phyloP scores from a whole-genome alignment of 2,113 vertebrate genomes.

The Pongo pygmaeus region DNA sequence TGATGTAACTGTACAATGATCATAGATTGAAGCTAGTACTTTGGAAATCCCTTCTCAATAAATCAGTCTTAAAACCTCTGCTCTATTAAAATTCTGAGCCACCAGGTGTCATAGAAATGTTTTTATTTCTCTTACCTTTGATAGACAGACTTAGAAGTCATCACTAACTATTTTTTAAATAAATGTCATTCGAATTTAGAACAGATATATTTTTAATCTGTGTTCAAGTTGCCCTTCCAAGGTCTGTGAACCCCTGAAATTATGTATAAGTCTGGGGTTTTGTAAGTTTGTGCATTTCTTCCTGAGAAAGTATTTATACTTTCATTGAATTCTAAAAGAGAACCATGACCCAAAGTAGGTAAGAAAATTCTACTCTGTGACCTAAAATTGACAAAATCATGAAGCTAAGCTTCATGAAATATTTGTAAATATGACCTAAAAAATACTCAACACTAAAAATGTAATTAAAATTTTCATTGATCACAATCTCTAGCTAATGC shows the following conservation, averaged over 20 bases:
- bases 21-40: neutral
- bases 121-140: constrained; percentile 14
- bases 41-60: neutral
- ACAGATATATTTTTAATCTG: neutral
- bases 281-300: neutral
- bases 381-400: constrained; percentile 7
- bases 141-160: neutral
- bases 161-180: neutral
- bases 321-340: constrained; percentile 30
- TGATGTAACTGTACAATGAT: neutral
- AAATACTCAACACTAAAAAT: constrained; percentile 8
- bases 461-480: neutral
- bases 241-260: neutral
- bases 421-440: neutral
- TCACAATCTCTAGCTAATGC: neutral
- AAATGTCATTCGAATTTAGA: neutral
- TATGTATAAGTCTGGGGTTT: neutral
- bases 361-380: constrained; percentile 17
- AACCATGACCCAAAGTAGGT: neutral
- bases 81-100: neutral
- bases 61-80: neutral
- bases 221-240: neutral
- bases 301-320: neutral
- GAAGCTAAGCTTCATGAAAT: constrained; percentile 20
- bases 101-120: neutral